Evolutionary conservation across 2,888 invertebrate genomes (phyloP), one percentile per base, ranked within the genome.

Genomic region (Drosophila mettleri): DNA sequence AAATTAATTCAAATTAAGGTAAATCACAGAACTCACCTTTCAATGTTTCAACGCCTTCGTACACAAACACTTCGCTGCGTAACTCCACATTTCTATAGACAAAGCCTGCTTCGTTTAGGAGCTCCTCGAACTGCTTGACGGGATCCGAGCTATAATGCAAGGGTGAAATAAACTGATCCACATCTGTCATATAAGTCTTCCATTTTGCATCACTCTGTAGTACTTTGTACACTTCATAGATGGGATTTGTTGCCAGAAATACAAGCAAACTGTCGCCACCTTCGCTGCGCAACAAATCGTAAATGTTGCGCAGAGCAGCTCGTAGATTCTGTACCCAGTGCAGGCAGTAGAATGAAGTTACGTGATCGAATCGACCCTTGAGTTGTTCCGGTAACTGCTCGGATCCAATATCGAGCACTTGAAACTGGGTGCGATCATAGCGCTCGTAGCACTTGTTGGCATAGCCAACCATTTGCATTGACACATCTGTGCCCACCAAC

Each of bases 251-350:
- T 0, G 95, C 95, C 29, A 96, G 90, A 83, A 96, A 96, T 18
- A 95, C 93, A 2, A 96, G 89, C 12, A 96, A 91, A 49, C 95
- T 94, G 79, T 95, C 95, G 0, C 96, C 97, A 5, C 94, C 94
- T 0, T 94, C 94, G 64, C 93, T 93, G 58, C 93, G 93, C n/a
- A 97, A 91, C 54, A 96, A 90, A 34, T 94, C 92, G 90, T 93
- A 94, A 55, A 97, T 94, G 86, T 95, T 96, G 59, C 92, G 92
- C 58, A 95, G 93, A 0, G 95, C 95, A 79, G 91, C 92, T 90
- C 92, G 80, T 94, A 96, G 92, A 52, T 96, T 94, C 76, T 94
- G 94, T 33, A 96, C 94, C 97, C 97, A 97, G 85, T 97, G 96
- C 4, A 97, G 92, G 69, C 96, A 95, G 89, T 96, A 96, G 89